Percentiles rank a stretch among this genome's conserved stretches.
Evolutionary conservation across 2,888 invertebrate genomes (phyloP).

Genomic region (Sturmia bella): DNA sequence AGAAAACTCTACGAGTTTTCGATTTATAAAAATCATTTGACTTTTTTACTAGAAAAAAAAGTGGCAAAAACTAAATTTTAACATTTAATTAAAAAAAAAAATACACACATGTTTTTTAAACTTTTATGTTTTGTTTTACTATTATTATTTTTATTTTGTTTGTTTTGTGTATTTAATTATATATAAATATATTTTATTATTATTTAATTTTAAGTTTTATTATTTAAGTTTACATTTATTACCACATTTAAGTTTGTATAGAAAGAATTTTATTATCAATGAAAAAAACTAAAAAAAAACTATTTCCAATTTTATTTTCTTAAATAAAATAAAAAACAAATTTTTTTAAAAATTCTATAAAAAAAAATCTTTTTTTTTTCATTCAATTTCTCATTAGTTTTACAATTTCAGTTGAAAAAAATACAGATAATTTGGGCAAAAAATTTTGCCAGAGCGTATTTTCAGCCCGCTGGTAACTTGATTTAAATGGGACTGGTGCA

Average conservation of each 20-base stretch:
- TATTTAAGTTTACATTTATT: constrained; percentile 55
- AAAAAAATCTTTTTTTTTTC: constrained; percentile 59
- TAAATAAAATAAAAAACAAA: constrained; percentile 63
- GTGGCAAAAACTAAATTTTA: constrained; percentile 17
- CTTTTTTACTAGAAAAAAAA: constrained; percentile 53
- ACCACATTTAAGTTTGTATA: constrained; percentile 62
- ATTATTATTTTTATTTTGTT: constrained; percentile 69
- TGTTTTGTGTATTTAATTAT: constrained; percentile 67
- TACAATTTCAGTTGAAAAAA: not conserved
- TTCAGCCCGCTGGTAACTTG: too few relatives aligned
- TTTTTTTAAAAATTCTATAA: constrained; percentile 68
- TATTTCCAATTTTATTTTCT: constrained; percentile 65
- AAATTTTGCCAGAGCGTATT: too few relatives aligned
- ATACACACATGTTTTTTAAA: constrained; percentile 20
- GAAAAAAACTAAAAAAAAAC: constrained; percentile 45
- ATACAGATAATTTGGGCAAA: not conserved
- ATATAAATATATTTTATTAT: constrained; percentile 52
- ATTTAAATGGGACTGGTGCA: too few relatives aligned
- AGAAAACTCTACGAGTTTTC: constrained; percentile 68
- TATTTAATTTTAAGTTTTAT: constrained; percentile 68
- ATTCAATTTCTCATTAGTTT: constrained; percentile 21
- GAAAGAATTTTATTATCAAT: constrained; percentile 65
- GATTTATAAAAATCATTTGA: constrained; percentile 56
- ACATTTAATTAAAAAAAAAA: constrained; percentile 25
- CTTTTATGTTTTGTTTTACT: constrained; percentile 69